phyloP scores from a whole-genome alignment of 1,140 invertebrate genomes.

The Neodiprion lecontei region DNA sequence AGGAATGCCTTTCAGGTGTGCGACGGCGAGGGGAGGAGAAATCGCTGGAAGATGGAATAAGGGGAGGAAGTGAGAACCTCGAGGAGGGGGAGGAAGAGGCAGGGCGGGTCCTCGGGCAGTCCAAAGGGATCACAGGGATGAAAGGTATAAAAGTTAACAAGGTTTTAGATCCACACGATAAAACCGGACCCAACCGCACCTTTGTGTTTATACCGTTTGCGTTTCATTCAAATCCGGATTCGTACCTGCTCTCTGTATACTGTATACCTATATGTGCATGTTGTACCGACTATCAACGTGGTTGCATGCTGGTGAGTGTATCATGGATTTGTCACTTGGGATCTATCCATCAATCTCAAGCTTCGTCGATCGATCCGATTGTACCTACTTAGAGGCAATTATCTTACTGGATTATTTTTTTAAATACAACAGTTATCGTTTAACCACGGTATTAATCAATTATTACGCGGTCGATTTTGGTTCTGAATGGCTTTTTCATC shows the following conservation, averaged over 20 bases:
- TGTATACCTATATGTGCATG: not conserved
- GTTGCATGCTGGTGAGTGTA: no score
- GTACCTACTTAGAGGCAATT: no score
- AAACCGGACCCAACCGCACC: not conserved
- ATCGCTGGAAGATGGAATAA: not conserved
- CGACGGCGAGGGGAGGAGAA: not conserved
- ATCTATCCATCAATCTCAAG: no score
- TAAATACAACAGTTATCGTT: no score
- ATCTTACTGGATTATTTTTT: no score
- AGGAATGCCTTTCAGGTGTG: slow-evolving; percentile 4
- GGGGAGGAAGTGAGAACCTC: not conserved
- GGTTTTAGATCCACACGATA: not conserved
- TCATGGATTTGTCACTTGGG: no score
- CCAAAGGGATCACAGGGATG: slow-evolving; percentile 1
- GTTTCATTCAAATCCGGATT: slow-evolving; percentile 5
- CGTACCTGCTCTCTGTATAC: not conserved
- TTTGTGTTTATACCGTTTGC: not conserved
- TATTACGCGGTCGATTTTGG: no score
- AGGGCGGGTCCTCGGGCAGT: not conserved
- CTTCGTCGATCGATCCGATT: no score
- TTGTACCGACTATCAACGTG: no score
- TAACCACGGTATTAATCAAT: no score
- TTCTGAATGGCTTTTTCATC: no score
- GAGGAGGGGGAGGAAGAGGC: no score
- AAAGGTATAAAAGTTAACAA: slow-evolving; percentile 8